Base-by-base conservation (phyloP, 2,888 invertebrate genomes). In the Cheilosia scutellata region DNA sequence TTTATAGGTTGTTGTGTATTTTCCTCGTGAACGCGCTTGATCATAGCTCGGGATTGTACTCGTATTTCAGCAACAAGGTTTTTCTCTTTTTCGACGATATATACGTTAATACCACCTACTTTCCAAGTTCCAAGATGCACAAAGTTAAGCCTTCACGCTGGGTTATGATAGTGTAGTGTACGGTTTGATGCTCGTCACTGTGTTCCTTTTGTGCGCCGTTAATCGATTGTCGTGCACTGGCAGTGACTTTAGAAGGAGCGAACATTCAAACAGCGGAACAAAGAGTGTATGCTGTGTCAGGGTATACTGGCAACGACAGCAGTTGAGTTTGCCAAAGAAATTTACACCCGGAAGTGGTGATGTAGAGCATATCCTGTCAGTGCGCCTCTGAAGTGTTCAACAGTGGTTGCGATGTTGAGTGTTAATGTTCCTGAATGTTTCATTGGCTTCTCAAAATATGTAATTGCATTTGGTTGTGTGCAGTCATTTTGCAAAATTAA, bases 281-380 rank as follows among this genome's bases (percentile, higher is more conserved):
- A 74, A 63, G 62, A 51, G 57, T 47, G 27, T n/a, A n/a, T 60
- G 27, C 55, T 60, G 29, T 25, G 53, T 49, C 55, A 55, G 53
- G 49, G 51, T 74, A 49, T 20, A 63, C 68, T 78, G 78, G 47
- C 47, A 72, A 71, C 60, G 82, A 82, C 51, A 60, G 77, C 77
- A 77, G 49, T 66, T 40, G 33, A 74, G 83, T 74, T 74, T 74
- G 42, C 68, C 33, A 44, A 58, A 74, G 68, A 74, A 83, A 83
- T 78, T 83, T 74, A 83, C 72, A 74, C 62, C 74, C 63, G 68
- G 72, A 83, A 74, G 83, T 74, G 83, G 55, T 83, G 83, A 68
- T 78, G 74, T 63, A 51, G 37, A 78, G 57, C 29, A 42, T 74
- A 68, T 83, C 68, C 68, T 79, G 68, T 63, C 82, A 76, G 40